Percentiles rank a stretch among this genome's conserved stretches.
Evolutionary conservation across 2,113 vertebrate species (phyloP).

Genomic region (Phycodurus eques): DNA sequence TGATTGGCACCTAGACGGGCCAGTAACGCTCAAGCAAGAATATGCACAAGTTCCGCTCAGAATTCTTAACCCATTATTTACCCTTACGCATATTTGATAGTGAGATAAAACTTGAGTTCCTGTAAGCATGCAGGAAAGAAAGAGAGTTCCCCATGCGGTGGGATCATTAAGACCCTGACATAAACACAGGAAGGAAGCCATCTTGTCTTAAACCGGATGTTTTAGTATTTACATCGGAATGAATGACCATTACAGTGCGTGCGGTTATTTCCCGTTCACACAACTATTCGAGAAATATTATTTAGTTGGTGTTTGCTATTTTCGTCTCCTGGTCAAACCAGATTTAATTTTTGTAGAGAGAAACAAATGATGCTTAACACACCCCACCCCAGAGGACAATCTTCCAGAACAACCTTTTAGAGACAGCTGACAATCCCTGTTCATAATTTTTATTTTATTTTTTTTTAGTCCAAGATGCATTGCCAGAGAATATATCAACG

Average conservation of each 20-base stretch:
- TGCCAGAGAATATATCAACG: no score
- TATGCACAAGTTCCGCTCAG: not conserved
- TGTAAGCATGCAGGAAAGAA: not conserved
- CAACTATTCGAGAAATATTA: not conserved
- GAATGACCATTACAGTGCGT: not conserved
- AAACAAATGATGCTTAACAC: not conserved
- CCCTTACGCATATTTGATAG: not conserved
- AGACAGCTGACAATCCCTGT: no score
- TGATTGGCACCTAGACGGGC: not conserved
- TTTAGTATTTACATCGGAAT: constrained; percentile 17
- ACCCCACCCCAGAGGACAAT: not conserved
- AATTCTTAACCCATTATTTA: not conserved
- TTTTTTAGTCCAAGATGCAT: no score
- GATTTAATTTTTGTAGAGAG: not conserved
- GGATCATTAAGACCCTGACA: constrained; percentile 24
- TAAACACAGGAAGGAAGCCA: constrained; percentile 66
- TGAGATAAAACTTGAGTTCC: not conserved
- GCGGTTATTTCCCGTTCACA: not conserved
- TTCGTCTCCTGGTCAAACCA: not conserved
- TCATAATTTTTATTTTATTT: no score
- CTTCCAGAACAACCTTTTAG: not conserved
- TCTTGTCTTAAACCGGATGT: constrained; percentile 18
- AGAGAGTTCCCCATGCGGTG: constrained; percentile 3
- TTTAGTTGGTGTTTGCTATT: not conserved
- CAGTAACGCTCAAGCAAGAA: not conserved